Evolutionary conservation across 23 tunicate genomes (phyloP), one percentile per base, ranked within the genome.

Genomic region (Botrylloides violaceus): DNA sequence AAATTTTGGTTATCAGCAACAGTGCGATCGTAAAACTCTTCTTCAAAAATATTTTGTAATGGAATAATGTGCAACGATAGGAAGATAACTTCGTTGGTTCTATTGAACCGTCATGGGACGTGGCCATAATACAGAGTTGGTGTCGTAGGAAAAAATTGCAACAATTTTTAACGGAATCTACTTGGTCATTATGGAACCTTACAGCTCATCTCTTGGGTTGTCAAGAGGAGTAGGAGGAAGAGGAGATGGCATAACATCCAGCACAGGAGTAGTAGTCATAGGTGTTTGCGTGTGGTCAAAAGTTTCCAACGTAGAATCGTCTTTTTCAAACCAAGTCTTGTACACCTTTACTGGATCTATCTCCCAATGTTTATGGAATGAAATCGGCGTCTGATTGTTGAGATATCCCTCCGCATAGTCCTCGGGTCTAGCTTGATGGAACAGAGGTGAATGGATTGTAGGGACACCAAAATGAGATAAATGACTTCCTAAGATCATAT

Each of bases 321-420:
- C 85, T 34, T 73, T 29, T 4, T 72, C 73, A 77, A 93, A 93
- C 81, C 87, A 93, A 2, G 73, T 58, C 9, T 66, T 47, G 70
- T 93, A 93, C 55, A 86, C 88, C 53, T 93, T 49, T n/a, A 76
- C 3, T 2, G 98, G 94, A 48, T 93, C 88, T 18, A 66, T 73
- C 49, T 77, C 73, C 89, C 89, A 93, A 74, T 93, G 98, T 59
- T 93, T 93, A 60, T 93, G 98, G 65, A 93, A 93, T 2, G 88
- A 81, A 9, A 93, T 36, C 2, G 98, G 98, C 26, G 70, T 38
- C 25, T 86, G 80, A 49, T 93, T 93, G 71, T 49, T 78, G 9
- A 85, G 65, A 58, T 57, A 93, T 28, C 79, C 95, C 32, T 75
- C 78, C 4, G 92, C 73, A 72, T 92, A 92, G 59, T 85, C 98